Percentiles rank a stretch among this genome's conserved stretches.
Evolutionary conservation across 2,888 invertebrate species (phyloP).

Genomic region (Brachypterus glaber): DNA sequence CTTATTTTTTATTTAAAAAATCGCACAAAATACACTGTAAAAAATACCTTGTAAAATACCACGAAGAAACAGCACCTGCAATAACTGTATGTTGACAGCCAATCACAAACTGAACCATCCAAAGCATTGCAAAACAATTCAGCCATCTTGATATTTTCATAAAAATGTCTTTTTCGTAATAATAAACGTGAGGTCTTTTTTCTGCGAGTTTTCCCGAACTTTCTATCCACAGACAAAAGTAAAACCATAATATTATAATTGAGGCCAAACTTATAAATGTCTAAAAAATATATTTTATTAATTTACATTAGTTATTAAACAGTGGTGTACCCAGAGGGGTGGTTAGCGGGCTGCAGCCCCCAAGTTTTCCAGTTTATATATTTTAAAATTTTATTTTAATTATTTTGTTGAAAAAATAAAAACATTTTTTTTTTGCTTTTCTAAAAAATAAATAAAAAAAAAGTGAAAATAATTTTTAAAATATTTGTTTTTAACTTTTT

Average conservation of each 20-base stretch:
- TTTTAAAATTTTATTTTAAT: no score
- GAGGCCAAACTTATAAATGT: constrained; percentile 41
- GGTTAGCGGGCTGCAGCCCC: no score
- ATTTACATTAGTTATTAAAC: no score
- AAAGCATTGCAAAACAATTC: constrained; percentile 51
- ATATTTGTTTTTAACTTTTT: no score
- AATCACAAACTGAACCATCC: constrained; percentile 56
- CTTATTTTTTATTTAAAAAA: no score
- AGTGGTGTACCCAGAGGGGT: no score
- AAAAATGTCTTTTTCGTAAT: constrained; percentile 38
- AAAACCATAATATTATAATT: constrained; percentile 45
- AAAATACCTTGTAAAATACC: constrained; percentile 55
- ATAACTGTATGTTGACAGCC: constrained; percentile 61
- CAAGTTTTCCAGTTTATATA: no score
- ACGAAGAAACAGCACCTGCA: constrained; percentile 53
- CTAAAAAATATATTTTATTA: no score
- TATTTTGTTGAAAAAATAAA: no score
- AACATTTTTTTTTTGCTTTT: no score
- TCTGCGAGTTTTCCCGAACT: constrained; percentile 45
- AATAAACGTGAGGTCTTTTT: constrained; percentile 23
- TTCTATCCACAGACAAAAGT: constrained; percentile 53
- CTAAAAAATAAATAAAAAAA: no score
- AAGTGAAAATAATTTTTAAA: constrained; percentile 4
- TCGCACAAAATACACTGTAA: background rate
- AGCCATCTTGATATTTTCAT: constrained; percentile 44